Evolutionary conservation across 2,113 vertebrate genomes (phyloP).

Genomic region (Campylomormyrus numenius): DNA sequence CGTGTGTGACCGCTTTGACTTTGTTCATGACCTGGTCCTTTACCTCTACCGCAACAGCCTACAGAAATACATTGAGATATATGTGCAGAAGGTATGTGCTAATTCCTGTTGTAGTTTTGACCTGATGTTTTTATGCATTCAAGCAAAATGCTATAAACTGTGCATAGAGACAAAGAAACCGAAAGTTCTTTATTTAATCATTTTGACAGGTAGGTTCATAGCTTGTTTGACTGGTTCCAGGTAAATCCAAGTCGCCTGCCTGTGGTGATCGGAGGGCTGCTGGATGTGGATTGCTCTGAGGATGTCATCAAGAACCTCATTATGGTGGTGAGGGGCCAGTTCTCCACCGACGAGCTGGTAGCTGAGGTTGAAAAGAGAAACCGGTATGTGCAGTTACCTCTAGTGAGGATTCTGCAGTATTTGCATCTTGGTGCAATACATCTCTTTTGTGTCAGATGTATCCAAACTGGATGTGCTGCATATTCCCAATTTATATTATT

Average conservation of each 20-base stretch:
- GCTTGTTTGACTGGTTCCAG: slow-evolving; percentile 47
- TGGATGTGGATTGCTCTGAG: slow-evolving; percentile 97
- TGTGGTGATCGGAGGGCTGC: slow-evolving; percentile 89
- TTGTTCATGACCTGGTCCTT: slow-evolving; percentile 94
- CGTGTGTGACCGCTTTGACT: slow-evolving; percentile 96
- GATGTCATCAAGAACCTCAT: slow-evolving; percentile 98
- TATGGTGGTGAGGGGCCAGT: slow-evolving; percentile 93
- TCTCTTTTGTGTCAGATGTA: background rate
- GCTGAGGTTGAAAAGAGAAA: slow-evolving; percentile 98
- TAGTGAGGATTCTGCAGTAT: background rate
- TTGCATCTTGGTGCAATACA: background rate
- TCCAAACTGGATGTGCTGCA: background rate
- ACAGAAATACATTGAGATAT: slow-evolving; percentile 98
- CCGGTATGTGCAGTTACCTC: slow-evolving; percentile 58
- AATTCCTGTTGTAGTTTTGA: background rate
- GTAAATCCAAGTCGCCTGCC: slow-evolving; percentile 96
- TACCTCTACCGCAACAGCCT: slow-evolving; percentile 98
- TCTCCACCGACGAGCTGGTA: slow-evolving; percentile 96
- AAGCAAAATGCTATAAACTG: background rate
- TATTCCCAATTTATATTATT: background rate
- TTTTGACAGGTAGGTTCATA: background rate
- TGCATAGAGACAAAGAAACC: background rate
- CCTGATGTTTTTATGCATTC: background rate
- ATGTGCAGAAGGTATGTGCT: slow-evolving; percentile 90
- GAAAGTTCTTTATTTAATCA: background rate